A percentile compares a stretch with the other conserved stretches of the same genome.
These are phyloP conservation scores for Macrostomum lignano DNA, from an alignment of 1,140 invertebrate genomes.

Conservation along the genomic window DNA sequence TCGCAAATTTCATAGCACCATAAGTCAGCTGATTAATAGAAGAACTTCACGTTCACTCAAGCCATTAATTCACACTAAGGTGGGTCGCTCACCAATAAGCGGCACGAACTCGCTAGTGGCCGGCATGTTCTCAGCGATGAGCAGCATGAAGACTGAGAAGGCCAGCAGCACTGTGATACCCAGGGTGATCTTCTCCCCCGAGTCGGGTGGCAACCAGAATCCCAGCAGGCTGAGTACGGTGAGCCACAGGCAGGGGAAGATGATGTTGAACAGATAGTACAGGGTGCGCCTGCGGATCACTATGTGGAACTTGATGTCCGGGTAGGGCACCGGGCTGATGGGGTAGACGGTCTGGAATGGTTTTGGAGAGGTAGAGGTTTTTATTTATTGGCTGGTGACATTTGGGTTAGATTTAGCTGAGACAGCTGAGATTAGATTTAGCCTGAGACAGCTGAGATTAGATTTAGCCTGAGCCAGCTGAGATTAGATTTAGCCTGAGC, in stretches of 20 bases:
- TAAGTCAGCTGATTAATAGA: too few relatives aligned
- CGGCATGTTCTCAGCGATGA: constrained; percentile 35
- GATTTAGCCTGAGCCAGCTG: too few relatives aligned
- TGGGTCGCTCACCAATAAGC: constrained; percentile 32
- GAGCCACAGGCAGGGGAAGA: constrained; percentile 36
- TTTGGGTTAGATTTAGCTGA: too few relatives aligned
- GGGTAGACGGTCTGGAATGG: constrained; percentile 6
- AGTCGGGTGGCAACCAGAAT: constrained; percentile 35
- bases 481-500: too few relatives aligned
- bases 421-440: too few relatives aligned
- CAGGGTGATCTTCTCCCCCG: constrained; percentile 34
- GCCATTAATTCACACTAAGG: too few relatives aligned
- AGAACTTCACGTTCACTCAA: too few relatives aligned
- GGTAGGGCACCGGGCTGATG: constrained; percentile 27
- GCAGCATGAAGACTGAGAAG: constrained; percentile 36
- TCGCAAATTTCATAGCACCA: too few relatives aligned
- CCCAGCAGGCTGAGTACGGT: constrained; percentile 33
- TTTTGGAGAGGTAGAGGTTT: too few relatives aligned
- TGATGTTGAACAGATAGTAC: constrained; percentile 42
- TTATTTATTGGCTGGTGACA: too few relatives aligned
- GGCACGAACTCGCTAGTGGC: constrained; percentile 35
- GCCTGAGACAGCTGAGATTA: too few relatives aligned
- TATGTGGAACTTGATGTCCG: constrained; percentile 33
- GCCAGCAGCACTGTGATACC: constrained; percentile 37
- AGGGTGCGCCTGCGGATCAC: constrained; percentile 80